Conservation (phyloP, 2,797 vertebrate species). For the Typhlichthys eigenmanni region DNA sequence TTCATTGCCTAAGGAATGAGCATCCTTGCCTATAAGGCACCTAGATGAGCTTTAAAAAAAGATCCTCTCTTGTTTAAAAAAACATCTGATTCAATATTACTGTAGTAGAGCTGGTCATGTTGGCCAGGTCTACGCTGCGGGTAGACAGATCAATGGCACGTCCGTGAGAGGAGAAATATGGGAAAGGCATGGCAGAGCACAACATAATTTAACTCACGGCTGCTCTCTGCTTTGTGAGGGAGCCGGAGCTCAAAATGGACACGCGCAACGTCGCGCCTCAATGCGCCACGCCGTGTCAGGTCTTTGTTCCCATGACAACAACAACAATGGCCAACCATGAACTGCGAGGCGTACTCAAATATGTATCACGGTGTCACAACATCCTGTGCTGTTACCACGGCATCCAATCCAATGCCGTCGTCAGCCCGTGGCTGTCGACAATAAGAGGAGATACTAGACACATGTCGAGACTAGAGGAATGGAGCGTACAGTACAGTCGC, state of each 20-base stretch:
- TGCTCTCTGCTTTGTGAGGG: slow-evolving; percentile 26
- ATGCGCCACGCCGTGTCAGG: neutral
- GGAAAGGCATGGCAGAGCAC: slow-evolving; percentile 35
- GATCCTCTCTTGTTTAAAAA: slow-evolving; percentile 61
- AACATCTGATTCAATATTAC: slow-evolving; percentile 69
- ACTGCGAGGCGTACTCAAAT: slow-evolving; percentile 3
- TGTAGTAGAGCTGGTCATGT: slow-evolving; percentile 43
- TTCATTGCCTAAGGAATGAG: slow-evolving; percentile 31
- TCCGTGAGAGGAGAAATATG: slow-evolving; percentile 43
- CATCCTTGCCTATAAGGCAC: too few relatives aligned
- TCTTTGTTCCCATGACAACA: slow-evolving; percentile 9
- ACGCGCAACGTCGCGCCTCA: slow-evolving; percentile 3
- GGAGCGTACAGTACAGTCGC: neutral
- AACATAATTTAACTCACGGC: slow-evolving; percentile 39
- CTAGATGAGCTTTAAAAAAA: slow-evolving; percentile 43
- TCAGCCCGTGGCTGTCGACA: slow-evolving; percentile 24
- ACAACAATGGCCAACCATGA: neutral
- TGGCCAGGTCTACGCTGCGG: slow-evolving; percentile 51
- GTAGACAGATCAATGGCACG: slow-evolving; percentile 70
- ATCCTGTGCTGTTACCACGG: slow-evolving; percentile 11
- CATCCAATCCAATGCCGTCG: slow-evolving; percentile 1
- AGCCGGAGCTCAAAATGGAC: slow-evolving; percentile 24
- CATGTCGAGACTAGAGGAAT: slow-evolving; percentile 3
- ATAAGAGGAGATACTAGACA: slow-evolving; percentile 32
- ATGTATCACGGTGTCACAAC: slow-evolving; percentile 18